These are phyloP conservation scores for Macquaria australasica DNA, from an alignment of 2,113 vertebrate genomes.

Conservation along the genomic window DNA sequence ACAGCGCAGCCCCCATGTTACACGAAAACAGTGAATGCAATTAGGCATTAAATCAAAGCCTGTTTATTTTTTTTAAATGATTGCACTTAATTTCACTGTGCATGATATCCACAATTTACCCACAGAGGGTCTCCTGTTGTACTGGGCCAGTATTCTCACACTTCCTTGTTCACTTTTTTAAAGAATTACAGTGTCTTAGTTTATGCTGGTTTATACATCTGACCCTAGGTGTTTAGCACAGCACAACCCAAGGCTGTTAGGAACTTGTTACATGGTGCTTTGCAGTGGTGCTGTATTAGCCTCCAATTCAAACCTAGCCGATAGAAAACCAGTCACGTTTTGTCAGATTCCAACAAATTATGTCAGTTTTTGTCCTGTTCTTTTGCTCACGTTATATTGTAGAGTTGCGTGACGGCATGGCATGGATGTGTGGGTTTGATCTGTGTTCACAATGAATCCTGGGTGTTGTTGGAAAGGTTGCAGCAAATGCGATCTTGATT, in stretches of 20 bases:
- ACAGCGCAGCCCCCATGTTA: background rate
- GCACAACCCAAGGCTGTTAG: too few relatives aligned
- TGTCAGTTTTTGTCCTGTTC: too few relatives aligned
- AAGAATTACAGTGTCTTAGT: too few relatives aligned
- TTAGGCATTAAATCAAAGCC: slow-evolving; percentile 11
- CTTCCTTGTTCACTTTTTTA: background rate
- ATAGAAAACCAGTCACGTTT: too few relatives aligned
- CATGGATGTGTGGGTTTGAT: background rate
- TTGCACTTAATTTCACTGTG: background rate
- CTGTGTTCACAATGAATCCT: background rate
- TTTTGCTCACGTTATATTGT: too few relatives aligned
- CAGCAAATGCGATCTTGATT: background rate
- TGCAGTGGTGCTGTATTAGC: too few relatives aligned
- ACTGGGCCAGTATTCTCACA: background rate
- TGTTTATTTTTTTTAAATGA: slow-evolving; percentile 18
- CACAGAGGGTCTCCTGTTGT: background rate
- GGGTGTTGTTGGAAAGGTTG: background rate
- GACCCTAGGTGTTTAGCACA: too few relatives aligned
- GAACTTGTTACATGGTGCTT: too few relatives aligned
- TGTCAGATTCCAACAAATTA: too few relatives aligned
- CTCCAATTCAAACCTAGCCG: too few relatives aligned
- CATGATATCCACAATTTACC: background rate
- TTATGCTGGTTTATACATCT: too few relatives aligned
- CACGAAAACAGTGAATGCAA: background rate
- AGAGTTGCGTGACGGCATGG: background rate